Percentiles rank a stretch among this genome's conserved stretches.
Evolutionary conservation across 2,113 vertebrate genomes (phyloP).

Genomic region (Mormyrus lacerda): DNA sequence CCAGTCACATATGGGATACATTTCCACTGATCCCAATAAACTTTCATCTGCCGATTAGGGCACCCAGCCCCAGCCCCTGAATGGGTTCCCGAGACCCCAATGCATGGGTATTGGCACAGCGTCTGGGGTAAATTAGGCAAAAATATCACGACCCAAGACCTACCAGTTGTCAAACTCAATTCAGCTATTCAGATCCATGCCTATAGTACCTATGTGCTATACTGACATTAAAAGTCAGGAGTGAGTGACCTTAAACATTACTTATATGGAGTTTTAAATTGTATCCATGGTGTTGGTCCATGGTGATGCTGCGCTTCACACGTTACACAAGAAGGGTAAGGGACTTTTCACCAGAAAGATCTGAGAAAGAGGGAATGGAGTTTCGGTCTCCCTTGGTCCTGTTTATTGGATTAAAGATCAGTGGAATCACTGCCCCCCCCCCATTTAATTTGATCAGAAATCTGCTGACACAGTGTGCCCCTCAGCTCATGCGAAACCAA

Average conservation of each 20-base stretch:
- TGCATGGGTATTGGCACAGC: constrained; percentile 30
- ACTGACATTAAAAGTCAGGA: background rate
- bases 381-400: constrained; percentile 31
- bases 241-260: background rate
- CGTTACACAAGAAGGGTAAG: constrained; percentile 15
- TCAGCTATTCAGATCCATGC: background rate
- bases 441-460: constrained; percentile 58
- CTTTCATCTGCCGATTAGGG: constrained; percentile 57
- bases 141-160: background rate
- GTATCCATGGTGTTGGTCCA: background rate
- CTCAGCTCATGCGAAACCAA: constrained; percentile 63
- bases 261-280: background rate
- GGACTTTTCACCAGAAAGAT: constrained; percentile 24
- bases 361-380: constrained; percentile 37
- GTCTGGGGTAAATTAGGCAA: constrained; percentile 30
- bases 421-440: constrained; percentile 27
- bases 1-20: constrained; percentile 62
- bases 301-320: background rate
- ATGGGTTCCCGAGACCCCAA: constrained; percentile 27
- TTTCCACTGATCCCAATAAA: constrained; percentile 63
- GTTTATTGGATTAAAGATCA: constrained; percentile 45
- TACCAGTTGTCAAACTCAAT: background rate
- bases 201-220: background rate
- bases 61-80: constrained; percentile 38
- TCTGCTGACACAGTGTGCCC: constrained; percentile 47